phyloP scores from a whole-genome alignment of 2,113 vertebrate species.

The Anas platyrhynchos region DNA sequence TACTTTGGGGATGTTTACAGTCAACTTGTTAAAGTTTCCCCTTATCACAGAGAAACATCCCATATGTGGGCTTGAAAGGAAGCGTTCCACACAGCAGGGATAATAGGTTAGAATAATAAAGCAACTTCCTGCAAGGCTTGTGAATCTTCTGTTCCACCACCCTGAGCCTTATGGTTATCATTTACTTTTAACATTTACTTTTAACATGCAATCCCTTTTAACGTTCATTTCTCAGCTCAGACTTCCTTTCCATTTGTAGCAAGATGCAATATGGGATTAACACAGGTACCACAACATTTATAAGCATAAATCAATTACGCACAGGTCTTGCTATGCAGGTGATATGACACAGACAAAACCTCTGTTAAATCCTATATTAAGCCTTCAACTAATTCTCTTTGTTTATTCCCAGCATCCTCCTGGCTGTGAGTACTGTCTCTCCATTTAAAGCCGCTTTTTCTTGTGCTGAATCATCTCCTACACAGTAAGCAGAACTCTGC shows the following conservation, averaged over 20 bases:
- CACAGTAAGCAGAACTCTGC: neutral
- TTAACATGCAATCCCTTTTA: neutral
- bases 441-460: neutral
- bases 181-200: constrained; percentile 42
- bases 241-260: neutral
- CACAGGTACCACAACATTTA: neutral
- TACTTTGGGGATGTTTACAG: constrained; percentile 17
- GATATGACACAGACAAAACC: neutral
- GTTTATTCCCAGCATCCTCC: neutral
- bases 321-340: neutral
- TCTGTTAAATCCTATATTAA: neutral
- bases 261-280: neutral
- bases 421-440: neutral
- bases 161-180: constrained; percentile 5
- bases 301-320: neutral
- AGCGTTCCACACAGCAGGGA: neutral
- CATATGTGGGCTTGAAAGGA: constrained; percentile 27
- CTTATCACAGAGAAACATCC: constrained; percentile 59
- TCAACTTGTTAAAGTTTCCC: constrained; percentile 3
- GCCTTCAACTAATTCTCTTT: neutral
- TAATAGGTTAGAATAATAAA: constrained; percentile 49
- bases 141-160: neutral
- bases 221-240: neutral
- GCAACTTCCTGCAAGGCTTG: constrained; percentile 41
- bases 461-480: neutral